Percentiles rank a stretch among this genome's conserved stretches.
Evolutionary conservation across 1,140 invertebrate genomes (phyloP).

Genomic region (Atopsyche davidsoni): DNA sequence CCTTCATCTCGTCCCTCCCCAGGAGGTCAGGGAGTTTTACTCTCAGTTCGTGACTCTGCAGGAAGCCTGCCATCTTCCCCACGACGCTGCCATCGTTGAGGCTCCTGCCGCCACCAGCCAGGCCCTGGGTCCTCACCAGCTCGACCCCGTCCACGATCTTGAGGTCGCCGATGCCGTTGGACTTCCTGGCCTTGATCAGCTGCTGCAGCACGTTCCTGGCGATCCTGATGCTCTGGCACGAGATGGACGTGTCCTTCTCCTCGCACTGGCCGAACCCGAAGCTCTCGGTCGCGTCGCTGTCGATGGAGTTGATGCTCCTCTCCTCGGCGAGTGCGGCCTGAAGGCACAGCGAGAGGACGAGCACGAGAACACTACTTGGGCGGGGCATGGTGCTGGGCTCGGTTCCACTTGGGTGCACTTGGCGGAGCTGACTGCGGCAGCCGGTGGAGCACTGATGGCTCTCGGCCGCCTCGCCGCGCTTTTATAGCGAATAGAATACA

Average conservation of each 20-base stretch:
- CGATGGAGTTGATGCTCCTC: constrained; percentile 19
- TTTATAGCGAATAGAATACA: too few species aligned
- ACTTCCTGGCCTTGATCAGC: constrained; percentile 35
- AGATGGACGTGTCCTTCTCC: constrained; percentile 39
- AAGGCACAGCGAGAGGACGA: constrained; percentile 6
- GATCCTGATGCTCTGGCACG: constrained; percentile 46
- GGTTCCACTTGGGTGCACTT: too few species aligned
- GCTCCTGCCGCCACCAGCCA: constrained; percentile 44
- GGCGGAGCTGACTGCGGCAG: too few species aligned
- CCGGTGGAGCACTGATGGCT: too few species aligned
- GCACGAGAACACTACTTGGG: constrained; percentile 7
- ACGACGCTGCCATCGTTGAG: constrained; percentile 49
- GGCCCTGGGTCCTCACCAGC: constrained; percentile 47
- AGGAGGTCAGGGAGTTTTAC: constrained; percentile 62
- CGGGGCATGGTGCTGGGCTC: too few species aligned
- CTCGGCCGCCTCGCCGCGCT: too few species aligned
- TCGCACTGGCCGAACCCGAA: constrained; percentile 26
- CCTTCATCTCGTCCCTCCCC: constrained; percentile 42
- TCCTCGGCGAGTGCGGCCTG: constrained; percentile 4
- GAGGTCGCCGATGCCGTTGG: constrained; percentile 37
- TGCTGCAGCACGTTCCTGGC: constrained; percentile 45
- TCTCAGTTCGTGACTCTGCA: constrained; percentile 62
- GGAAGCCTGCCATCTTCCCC: constrained; percentile 55
- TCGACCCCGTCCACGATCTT: constrained; percentile 57
- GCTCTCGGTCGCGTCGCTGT: constrained; percentile 14